Evolutionary conservation across 2,113 vertebrate species (phyloP), one percentile per base, ranked within the genome.

Genomic region (Mola mola): DNA sequence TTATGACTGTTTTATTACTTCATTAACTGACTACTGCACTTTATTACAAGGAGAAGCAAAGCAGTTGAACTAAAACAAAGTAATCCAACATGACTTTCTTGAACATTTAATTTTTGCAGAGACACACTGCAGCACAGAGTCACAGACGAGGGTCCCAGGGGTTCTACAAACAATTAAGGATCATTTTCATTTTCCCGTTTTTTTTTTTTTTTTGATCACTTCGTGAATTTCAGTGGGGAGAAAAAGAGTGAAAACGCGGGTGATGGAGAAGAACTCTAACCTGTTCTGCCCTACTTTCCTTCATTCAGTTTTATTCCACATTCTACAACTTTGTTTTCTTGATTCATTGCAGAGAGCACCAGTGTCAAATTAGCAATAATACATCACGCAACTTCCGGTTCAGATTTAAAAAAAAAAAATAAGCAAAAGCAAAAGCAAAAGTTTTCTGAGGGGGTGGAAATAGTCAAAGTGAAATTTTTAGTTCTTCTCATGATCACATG

Each of bases 21-120:
- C 40, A 29, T 76, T 79, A 60, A 50, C 22, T 15, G 24, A 43
- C 53, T 44, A 16, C 46, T 34, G 56, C 28, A 43, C 43, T 55
- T 63, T 64, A 53, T n/a, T n/a, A n/a, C 34, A 60, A 48, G 40
- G 44, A 6, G 37, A 59, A 56, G 43, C 20, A 36, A 40, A 4
- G 22, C 48, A 62, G 29, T 61, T 29, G 21, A 43, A 47, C 13
- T 36, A 25, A 51, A 52, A 51, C 4, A 63, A 75, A 24, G 19
- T 33, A 46, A 55, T 37, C 8, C 26, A 40, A 31, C 38, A 15
- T 37, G n/a, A 20, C 37, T 68, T 5, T 50, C 26, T 17, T 53
- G 43, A 38, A 8, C 34, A n/a, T n/a, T n/a, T n/a, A n/a, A n/a
- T n/a, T n/a, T n/a, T n/a, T n/a, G n/a, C n/a, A n/a, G n/a, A n/a